Base-by-base conservation (phyloP, 2,113 vertebrate genomes). In the Pygoscelis antarcticus region DNA sequence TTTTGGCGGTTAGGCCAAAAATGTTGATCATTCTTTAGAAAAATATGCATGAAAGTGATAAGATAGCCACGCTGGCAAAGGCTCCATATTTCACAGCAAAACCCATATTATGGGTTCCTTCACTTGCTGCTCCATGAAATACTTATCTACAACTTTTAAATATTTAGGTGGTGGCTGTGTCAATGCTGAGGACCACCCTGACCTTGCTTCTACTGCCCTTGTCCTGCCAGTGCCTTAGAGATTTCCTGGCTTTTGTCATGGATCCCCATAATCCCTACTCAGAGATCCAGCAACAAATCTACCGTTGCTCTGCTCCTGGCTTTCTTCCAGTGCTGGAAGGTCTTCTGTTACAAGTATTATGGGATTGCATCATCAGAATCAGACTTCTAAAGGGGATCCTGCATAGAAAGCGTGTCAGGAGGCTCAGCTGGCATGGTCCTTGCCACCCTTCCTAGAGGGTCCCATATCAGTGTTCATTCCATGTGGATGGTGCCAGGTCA, bases 361-460 rank as follows among this genome's bases (percentile, higher is more conserved):
- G 6, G 47, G 21, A 66, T 32, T 62, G 8, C 26, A 49, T 7
- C 5, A n/a, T 23, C 76, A 78, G 16, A 20, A 21, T 34, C 14
- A 25, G 10, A 54, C 58, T 89, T 76, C 40, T 76, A 40, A 58
- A 44, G 38, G 13, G 15, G 10, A 29, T 89, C 20, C 32, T 76
- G 47, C 44, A 40, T 13, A 30, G 38, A 58, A 36, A 68, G 11
- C 13, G 3, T 5, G 4, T 52, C 80, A 81, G 38, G 62, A 42
- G 13, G 44, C 34, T 70, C 8, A 1, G 55, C 30, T 65, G 34
- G 6, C 0, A 0, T 49, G 25, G 11, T 25, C 19, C 11, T 65
- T 70, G 10, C 9, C 34, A n/a, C 26, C 12, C 3, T 64, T 47
- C 34, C 36, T 27, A 17, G 20, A 58, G 16, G 17, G 47, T 62